Conservation (phyloP, 2,888 invertebrate species). For the Apotomis capreana region DNA sequence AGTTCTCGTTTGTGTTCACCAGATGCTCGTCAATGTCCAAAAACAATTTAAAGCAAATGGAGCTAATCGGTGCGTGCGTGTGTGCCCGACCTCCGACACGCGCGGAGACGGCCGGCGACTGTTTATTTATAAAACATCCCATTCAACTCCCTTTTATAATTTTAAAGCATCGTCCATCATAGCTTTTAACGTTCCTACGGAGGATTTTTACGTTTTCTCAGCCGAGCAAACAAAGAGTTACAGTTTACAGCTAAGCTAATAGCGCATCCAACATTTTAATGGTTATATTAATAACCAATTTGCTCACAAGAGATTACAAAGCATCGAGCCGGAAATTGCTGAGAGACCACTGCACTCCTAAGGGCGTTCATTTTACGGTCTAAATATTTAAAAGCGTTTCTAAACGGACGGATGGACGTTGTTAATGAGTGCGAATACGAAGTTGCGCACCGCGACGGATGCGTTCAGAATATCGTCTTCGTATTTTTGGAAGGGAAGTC, state of each 20-base stretch:
- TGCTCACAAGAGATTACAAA: constrained; percentile 14
- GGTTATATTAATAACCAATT: constrained; percentile 12
- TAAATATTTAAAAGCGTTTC: constrained; percentile 45
- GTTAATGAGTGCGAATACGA: constrained; percentile 60
- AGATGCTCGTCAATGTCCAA: constrained; percentile 59
- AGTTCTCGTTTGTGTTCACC: constrained; percentile 46
- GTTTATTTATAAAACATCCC: constrained; percentile 72
- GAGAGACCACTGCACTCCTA: constrained; percentile 47
- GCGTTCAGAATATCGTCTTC: constrained; percentile 67
- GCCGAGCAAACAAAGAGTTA: constrained; percentile 12
- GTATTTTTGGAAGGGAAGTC: constrained; percentile 73
- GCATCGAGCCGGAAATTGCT: constrained; percentile 17
- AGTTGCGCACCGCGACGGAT: constrained; percentile 63
- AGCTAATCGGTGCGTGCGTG: constrained; percentile 49
- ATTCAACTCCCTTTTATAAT: constrained; percentile 63
- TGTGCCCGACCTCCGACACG: constrained; percentile 59
- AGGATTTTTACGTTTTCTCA: constrained; percentile 10
- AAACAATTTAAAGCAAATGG: constrained; percentile 54
- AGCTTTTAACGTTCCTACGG: constrained; percentile 18
- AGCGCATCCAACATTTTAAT: constrained; percentile 11
- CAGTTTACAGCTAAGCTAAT: constrained; percentile 13
- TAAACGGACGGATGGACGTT: constrained; percentile 49
- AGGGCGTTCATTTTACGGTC: constrained; percentile 54
- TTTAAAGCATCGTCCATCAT: constrained; percentile 45
- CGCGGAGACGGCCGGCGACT: constrained; percentile 54